phyloP scores from a whole-genome alignment of 2,797 vertebrate species.

The Clarias fuscus region DNA sequence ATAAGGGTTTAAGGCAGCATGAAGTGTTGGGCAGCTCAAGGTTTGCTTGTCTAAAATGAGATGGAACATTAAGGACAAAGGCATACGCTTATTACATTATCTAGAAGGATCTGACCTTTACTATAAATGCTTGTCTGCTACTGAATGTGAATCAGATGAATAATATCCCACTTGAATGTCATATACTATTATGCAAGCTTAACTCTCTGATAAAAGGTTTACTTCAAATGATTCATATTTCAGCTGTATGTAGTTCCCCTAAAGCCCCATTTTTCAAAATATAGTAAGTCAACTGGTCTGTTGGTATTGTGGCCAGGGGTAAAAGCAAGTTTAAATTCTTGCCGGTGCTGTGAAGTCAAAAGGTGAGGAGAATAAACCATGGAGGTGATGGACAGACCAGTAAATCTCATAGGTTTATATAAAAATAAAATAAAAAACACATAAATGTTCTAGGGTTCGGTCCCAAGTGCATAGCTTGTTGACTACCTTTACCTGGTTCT shows the following conservation, averaged over 20 bases:
- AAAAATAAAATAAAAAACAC: no score
- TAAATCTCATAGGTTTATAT: no score
- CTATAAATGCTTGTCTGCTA: conserved; percentile 23
- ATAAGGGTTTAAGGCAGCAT: conserved; percentile 22
- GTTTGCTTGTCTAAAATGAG: conserved; percentile 33
- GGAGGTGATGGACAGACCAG: no score
- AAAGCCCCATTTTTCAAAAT: neutral
- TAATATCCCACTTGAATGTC: neutral
- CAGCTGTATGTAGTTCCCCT: neutral
- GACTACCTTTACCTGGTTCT: no score
- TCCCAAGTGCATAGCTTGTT: no score
- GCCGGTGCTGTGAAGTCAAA: no score
- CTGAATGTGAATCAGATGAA: conserved; percentile 31
- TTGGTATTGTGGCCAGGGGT: neutral
- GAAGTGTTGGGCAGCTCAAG: conserved; percentile 16
- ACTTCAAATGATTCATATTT: neutral
- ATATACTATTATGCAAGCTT: neutral
- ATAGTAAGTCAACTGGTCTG: neutral
- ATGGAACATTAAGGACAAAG: conserved; percentile 40
- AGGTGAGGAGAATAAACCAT: no score
- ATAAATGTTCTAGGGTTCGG: no score
- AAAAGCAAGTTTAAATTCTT: no score
- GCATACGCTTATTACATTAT: conserved; percentile 42
- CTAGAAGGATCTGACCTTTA: conserved; percentile 41
- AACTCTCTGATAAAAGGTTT: conserved; percentile 5